Conservation (phyloP, 2,113 vertebrate species). For the Crotophaga sulcirostris region DNA sequence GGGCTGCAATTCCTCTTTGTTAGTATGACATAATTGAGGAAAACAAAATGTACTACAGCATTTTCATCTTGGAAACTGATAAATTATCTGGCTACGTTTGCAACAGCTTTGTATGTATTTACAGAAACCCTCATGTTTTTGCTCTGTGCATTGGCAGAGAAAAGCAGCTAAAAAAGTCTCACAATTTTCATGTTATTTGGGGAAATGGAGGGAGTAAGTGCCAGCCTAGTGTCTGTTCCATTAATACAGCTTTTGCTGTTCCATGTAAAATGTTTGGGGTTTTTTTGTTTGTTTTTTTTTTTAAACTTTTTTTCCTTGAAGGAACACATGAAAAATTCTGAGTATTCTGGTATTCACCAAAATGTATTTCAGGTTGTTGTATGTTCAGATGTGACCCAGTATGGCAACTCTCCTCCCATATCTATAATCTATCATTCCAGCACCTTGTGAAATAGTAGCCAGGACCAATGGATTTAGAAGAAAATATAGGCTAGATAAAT, state of each 20-base stretch:
- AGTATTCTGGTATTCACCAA: neutral
- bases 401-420: neutral
- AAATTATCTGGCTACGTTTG: neutral
- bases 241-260: neutral
- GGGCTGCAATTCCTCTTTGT: constrained; percentile 3
- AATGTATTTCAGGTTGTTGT: neutral
- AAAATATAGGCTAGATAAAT: neutral
- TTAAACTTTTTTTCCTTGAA: neutral
- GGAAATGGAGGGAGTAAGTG: neutral
- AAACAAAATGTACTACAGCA: neutral
- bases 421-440: neutral
- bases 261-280: neutral
- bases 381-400: neutral
- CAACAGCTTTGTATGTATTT: neutral
- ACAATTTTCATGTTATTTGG: neutral
- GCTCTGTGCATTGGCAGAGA: neutral
- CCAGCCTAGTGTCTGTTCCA: neutral
- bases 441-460: neutral
- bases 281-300: no score
- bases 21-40: constrained; percentile 1
- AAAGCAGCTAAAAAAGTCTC: neutral
- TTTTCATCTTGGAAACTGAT: constrained; percentile 15
- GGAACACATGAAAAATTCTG: neutral
- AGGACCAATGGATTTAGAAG: neutral
- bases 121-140: neutral